Base-by-base conservation (phyloP, 2,113 vertebrate genomes). In the Rhinolophus ferrumequinum region DNA sequence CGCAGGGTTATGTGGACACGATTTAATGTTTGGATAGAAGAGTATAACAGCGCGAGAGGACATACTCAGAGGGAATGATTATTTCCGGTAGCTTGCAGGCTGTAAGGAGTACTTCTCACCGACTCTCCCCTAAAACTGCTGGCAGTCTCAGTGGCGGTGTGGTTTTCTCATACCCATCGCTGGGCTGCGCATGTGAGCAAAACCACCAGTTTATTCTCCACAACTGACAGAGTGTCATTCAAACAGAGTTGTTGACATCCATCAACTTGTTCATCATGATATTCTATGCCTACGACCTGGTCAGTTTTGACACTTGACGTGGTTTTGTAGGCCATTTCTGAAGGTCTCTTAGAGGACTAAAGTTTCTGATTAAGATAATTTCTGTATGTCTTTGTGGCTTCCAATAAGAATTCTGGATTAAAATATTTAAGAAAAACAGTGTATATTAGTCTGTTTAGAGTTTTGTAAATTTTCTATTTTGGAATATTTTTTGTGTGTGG, bases 391-490 rank as follows among this genome's bases (percentile, higher is more conserved):
- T 66, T 72, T 84, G 88, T 90, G 84, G 0, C 8, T n/a, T 67
- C 54, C 30, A 44, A 33, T 85, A 64, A 88, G 70, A 73, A 88
- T n/a, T 18, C 15, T 81, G 67, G n/a, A 67, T 93, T 73, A 70
- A 86, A 91, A 80, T n/a, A 56, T 33, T 66, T 93, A 76, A 52
- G 35, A 56, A 92, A 73, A 54, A 38, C 10, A 69, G 4, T 11
- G 52, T 80, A 0, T n/a, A 19, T n/a, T 56, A 19, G 33, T 67
- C 10, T 84, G 8, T 44, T 93, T 60, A n/a, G 15, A 30, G 3
- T 56, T 93, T 75, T 67, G 0, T 54, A 88, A 72, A 64, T 72
- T 88, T 94, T 79, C 50, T 9, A 44, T 80, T 75, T 76, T 75
- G 35, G 18, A 38, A 47, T 54, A 5, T 4, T 50, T 2, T 72